Evolutionary conservation across 2,888 invertebrate genomes (phyloP).

Genomic region (Athrips mouffetella): DNA sequence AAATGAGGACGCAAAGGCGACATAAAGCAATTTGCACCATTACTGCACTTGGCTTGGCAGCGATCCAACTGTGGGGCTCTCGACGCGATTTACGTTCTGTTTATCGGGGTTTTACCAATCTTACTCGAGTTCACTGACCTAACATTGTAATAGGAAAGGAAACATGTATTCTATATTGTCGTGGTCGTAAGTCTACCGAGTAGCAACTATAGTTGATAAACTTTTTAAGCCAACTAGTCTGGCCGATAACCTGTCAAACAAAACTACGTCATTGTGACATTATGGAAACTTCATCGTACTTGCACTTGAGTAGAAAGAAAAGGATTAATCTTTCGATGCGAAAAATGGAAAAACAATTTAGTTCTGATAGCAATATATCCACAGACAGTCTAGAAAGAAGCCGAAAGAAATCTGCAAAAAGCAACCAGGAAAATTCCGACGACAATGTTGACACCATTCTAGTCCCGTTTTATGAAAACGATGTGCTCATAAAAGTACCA

Average conservation of each 20-base stretch:
- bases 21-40: too few relatives aligned
- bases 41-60: neutral
- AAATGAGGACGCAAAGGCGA: too few relatives aligned
- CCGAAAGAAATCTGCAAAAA: slow-evolving; percentile 37
- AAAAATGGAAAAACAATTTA: slow-evolving; percentile 52
- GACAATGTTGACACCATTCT: slow-evolving; percentile 64
- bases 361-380: slow-evolving; percentile 55
- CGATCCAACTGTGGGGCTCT: neutral
- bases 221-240: neutral
- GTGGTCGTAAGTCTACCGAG: too few relatives aligned
- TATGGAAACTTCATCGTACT: slow-evolving; percentile 48
- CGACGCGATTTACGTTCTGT: neutral
- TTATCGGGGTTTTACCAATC: neutral
- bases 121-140: neutral
- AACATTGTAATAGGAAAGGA: neutral
- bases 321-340: slow-evolving; percentile 33
- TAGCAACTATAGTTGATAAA: too few relatives aligned
- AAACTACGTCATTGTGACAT: slow-evolving; percentile 25
- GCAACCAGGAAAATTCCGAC: slow-evolving; percentile 32
- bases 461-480: slow-evolving; percentile 71
- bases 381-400: slow-evolving; percentile 58
- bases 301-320: slow-evolving; percentile 51
- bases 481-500: slow-evolving; percentile 63
- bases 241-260: neutral
- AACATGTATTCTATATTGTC: neutral